Conservation (phyloP, 2,888 invertebrate species). For the Odiellus spinosus region DNA sequence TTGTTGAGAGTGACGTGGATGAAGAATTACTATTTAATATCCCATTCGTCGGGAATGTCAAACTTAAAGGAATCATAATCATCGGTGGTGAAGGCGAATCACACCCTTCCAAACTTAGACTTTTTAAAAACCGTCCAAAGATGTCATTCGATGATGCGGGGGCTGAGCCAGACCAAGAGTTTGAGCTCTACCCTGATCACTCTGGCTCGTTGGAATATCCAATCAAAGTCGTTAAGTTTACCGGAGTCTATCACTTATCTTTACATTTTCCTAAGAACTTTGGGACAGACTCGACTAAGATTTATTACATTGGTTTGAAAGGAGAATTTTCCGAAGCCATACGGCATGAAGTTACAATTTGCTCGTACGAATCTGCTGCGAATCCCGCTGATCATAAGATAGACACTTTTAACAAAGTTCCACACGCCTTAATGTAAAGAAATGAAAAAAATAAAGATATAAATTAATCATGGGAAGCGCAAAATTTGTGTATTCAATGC, state of each 20-base stretch:
- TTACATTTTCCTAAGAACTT: conserved; percentile 80
- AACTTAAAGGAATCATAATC: conserved; percentile 81
- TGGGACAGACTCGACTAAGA: conserved; percentile 63
- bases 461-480: no score
- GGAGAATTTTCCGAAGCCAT: conserved; percentile 66
- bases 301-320: conserved; percentile 85
- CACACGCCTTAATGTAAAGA: no score
- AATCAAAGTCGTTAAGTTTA: conserved; percentile 84
- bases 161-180: conserved; percentile 64
- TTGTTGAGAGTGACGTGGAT: conserved; percentile 89
- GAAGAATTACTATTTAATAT: conserved; percentile 91
- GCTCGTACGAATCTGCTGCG: conserved; percentile 63
- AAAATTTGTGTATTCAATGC: no score
- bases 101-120: conserved; percentile 68
- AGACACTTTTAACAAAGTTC: conserved; percentile 26
- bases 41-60: conserved; percentile 90
- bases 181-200: conserved; percentile 64
- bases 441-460: no score
- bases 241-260: conserved; percentile 69
- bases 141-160: conserved; percentile 82
- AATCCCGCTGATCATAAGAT: conserved; percentile 71
- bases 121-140: conserved; percentile 83
- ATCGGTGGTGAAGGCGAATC: conserved; percentile 72
- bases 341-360: conserved; percentile 6
- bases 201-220: conserved; percentile 70